phyloP scores from a whole-genome alignment of 1,140 invertebrate species.

The Zaprionus kolodkinae region DNA sequence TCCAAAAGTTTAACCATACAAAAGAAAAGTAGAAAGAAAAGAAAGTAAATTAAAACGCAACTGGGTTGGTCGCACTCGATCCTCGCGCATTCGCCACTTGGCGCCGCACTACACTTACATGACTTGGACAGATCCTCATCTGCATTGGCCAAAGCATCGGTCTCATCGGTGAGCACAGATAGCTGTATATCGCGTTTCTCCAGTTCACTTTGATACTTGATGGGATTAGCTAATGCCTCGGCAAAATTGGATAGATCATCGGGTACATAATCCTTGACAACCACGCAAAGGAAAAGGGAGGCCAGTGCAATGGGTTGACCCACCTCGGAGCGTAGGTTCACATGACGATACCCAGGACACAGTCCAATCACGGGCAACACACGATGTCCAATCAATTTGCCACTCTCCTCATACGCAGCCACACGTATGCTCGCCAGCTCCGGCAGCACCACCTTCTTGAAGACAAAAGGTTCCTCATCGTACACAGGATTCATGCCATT shows the following conservation, averaged over 20 bases:
- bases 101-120: slow-evolving; percentile 63
- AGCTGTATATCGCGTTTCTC: slow-evolving; percentile 97
- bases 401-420: slow-evolving; percentile 98
- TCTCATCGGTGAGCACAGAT: slow-evolving; percentile 94
- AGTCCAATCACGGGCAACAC: slow-evolving; percentile 98
- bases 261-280: slow-evolving; percentile 98
- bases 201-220: slow-evolving; percentile 97
- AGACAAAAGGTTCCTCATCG: slow-evolving; percentile 98
- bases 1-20: slow-evolving; percentile 79
- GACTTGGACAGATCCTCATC: slow-evolving; percentile 84
- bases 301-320: slow-evolving; percentile 96
- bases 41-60: slow-evolving; percentile 76
- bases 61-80: slow-evolving; percentile 20
- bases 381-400: slow-evolving; percentile 97
- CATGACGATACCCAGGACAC: slow-evolving; percentile 96
- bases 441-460: slow-evolving; percentile 99
- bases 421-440: slow-evolving; percentile 98
- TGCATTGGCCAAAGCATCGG: slow-evolving; percentile 85
- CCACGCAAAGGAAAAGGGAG: slow-evolving; percentile 95
- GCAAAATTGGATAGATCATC: slow-evolving; percentile 97
- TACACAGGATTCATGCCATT: slow-evolving; percentile 99
- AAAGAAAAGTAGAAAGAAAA: slow-evolving; percentile 80
- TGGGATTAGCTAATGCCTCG: slow-evolving; percentile 98
- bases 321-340: slow-evolving; percentile 94
- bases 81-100: background rate